Percentiles rank a stretch among this genome's conserved stretches.
Evolutionary conservation across 2,888 invertebrate species (phyloP).

Genomic region (Biston stratarius): DNA sequence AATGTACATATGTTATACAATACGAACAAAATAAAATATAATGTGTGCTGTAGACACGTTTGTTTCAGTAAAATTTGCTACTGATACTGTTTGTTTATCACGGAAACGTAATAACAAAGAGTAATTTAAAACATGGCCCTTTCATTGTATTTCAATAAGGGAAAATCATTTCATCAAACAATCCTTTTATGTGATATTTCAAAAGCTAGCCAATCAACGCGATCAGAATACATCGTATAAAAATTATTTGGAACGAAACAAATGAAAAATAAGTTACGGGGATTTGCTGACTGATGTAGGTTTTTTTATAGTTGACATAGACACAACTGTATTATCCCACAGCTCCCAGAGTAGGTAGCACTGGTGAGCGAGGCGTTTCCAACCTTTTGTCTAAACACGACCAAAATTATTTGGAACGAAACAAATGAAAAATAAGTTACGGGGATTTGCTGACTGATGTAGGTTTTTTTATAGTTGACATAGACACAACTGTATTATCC

Average conservation of each 20-base stretch:
- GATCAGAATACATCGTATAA: no score
- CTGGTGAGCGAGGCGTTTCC: slow-evolving; percentile 26
- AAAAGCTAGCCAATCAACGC: neutral
- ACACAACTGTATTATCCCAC: no score
- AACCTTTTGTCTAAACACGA: slow-evolving; percentile 45
- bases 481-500: no score
- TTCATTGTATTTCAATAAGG: slow-evolving; percentile 9
- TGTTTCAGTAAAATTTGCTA: slow-evolving; percentile 4
- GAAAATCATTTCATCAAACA: slow-evolving; percentile 6
- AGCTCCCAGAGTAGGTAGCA: neutral
- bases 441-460: no score
- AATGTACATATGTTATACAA: slow-evolving; percentile 3
- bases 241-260: no score
- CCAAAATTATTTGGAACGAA: no score
- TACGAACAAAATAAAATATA: slow-evolving; percentile 1
- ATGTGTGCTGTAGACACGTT: neutral
- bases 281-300: no score
- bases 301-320: no score
- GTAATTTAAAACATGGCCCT: slow-evolving; percentile 4
- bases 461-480: no score
- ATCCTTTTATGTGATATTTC: slow-evolving; percentile 2
- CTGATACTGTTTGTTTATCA: slow-evolving; percentile 5
- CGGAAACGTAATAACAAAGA: slow-evolving; percentile 9
- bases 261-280: no score
- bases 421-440: no score